Conservation (phyloP, 37 sponge, comb jelly and placozoan species). For the Oopsacas minuta region DNA sequence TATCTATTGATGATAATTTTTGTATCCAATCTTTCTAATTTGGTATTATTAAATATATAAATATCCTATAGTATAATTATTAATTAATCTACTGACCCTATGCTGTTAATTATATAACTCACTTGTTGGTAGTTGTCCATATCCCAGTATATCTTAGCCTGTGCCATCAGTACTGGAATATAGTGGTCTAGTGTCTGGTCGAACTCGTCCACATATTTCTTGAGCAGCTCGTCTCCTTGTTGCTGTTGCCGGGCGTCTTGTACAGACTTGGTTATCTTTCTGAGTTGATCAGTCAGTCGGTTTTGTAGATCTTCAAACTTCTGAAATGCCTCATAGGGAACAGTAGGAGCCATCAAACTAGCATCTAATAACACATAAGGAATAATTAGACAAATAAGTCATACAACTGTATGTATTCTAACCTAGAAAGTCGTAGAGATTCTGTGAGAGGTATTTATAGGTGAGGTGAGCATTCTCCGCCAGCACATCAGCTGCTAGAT, state of each 20-base stretch:
- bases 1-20: too few species aligned
- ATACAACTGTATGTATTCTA: too few species aligned
- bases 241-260: conserved; percentile 63
- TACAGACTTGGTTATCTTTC: conserved; percentile 76
- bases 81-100: too few species aligned
- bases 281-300: conserved; percentile 65
- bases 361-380: conserved; percentile 8
- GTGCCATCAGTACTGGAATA: conserved; percentile 95
- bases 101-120: too few species aligned
- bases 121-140: conserved; percentile 70
- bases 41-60: too few species aligned
- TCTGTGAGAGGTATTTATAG: conserved; percentile 68
- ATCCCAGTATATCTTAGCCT: conserved; percentile 98
- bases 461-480: conserved; percentile 90
- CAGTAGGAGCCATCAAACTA: conserved; percentile 15
- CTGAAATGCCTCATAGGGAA: conserved; percentile 53
- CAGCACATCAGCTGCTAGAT: conserved; percentile 95
- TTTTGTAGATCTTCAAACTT: conserved; percentile 81
- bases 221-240: conserved; percentile 81
- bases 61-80: too few species aligned
- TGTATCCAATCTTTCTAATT: too few species aligned
- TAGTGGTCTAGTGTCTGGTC: conserved; percentile 90
- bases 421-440: conserved; percentile 80
- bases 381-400: background rate
- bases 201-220: conserved; percentile 82